Evolutionary conservation across 2,888 invertebrate species (phyloP).

Genomic region (Lamellibrachia satsuma): DNA sequence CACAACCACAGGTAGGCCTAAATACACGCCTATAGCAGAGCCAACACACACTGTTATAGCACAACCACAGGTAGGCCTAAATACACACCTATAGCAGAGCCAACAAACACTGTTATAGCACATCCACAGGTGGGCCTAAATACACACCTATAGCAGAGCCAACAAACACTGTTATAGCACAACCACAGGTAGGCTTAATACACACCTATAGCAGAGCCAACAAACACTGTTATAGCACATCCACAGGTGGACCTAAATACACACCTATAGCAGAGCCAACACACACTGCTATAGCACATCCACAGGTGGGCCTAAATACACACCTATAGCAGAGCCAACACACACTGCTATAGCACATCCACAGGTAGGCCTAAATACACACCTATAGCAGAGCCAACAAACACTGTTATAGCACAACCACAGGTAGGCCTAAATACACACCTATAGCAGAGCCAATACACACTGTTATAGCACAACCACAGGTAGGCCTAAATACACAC

Average conservation of each 20-base stretch:
- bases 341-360: no score
- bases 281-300: not conserved
- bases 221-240: conserved; percentile 22
- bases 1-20: not conserved
- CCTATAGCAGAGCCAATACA: no score
- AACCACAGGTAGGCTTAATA: not conserved
- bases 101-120: not conserved
- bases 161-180: not conserved
- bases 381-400: no score
- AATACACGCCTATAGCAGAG: not conserved
- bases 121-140: not conserved
- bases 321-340: no score
- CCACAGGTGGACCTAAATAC: not conserved
- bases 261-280: no score
- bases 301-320: not conserved
- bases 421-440: no score
- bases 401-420: no score
- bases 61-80: not conserved
- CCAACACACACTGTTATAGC: not conserved
- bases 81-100: not conserved
- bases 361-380: no score
- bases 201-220: conserved; percentile 23
- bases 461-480: no score
- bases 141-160: no score
- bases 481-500: no score